phyloP scores from a whole-genome alignment of 2,113 vertebrate species.

The Colossoma macropomum region DNA sequence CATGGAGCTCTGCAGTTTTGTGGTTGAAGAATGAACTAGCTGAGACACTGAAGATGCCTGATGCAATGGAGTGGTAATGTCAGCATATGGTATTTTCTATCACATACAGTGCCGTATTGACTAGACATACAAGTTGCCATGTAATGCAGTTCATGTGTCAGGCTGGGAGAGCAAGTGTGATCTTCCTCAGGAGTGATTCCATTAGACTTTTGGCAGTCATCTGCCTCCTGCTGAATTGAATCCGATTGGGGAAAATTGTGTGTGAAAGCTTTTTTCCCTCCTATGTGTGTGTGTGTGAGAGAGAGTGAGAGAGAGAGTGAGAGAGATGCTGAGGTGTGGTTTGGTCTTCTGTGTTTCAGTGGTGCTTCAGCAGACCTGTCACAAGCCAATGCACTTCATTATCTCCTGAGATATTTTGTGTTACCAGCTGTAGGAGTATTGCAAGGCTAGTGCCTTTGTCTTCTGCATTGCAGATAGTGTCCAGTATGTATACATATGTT shows the following conservation, averaged over 20 bases:
- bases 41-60: background rate
- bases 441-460: constrained; percentile 35
- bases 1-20: background rate
- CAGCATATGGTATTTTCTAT: background rate
- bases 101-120: background rate
- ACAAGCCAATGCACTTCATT: constrained; percentile 16
- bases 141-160: background rate
- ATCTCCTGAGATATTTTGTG: constrained; percentile 33
- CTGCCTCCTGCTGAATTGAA: constrained; percentile 5
- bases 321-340: constrained; percentile 6
- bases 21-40: background rate
- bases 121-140: background rate
- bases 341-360: background rate
- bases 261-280: background rate
- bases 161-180: background rate
- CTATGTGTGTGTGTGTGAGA: background rate
- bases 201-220: constrained; percentile 12
- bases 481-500: background rate
- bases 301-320: background rate
- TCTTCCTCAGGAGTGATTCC: constrained; percentile 7
- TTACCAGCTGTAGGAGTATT: constrained; percentile 10
- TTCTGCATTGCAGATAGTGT: constrained; percentile 8
- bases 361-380: constrained; percentile 10
- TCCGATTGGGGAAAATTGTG: constrained; percentile 20
- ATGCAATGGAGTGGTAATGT: constrained; percentile 1